These are phyloP conservation scores for Vollenhovia emeryi DNA, from an alignment of 1,140 invertebrate species.

Conservation along the genomic window DNA sequence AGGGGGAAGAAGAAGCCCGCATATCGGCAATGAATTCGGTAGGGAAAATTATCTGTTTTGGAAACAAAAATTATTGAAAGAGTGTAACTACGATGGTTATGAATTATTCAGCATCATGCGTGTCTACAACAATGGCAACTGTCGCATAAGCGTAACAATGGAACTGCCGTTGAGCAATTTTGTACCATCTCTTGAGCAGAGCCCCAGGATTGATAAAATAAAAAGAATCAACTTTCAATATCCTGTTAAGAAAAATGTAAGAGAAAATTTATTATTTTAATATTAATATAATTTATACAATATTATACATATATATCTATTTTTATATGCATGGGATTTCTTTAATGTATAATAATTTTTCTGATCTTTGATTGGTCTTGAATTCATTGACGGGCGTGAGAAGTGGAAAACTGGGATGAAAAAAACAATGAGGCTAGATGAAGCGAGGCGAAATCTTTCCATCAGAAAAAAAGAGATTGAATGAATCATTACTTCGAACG, in stretches of 20 bases:
- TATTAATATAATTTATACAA: neutral
- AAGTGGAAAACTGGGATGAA: neutral
- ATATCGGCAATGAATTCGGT: constrained; percentile 42
- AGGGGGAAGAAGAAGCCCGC: constrained; percentile 45
- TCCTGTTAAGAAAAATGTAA: neutral
- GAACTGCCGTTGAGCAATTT: neutral
- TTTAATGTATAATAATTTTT: neutral
- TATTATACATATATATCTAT: too few species aligned
- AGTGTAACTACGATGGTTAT: constrained; percentile 42
- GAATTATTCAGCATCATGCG: constrained; percentile 63
- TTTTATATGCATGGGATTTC: neutral
- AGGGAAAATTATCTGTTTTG: constrained; percentile 67
- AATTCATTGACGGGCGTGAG: neutral
- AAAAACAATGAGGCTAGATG: neutral
- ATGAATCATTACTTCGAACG: neutral
- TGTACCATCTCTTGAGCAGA: neutral
- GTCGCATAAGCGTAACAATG: neutral
- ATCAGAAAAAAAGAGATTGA: neutral
- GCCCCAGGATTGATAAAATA: neutral
- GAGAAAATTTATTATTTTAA: neutral
- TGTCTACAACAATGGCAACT: neutral
- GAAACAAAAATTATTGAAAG: constrained; percentile 73
- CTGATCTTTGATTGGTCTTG: neutral
- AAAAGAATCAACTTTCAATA: neutral
- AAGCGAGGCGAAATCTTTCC: neutral